Base-by-base conservation (phyloP, 2,113 vertebrate species). In the Phrynocephalus versicolor region DNA sequence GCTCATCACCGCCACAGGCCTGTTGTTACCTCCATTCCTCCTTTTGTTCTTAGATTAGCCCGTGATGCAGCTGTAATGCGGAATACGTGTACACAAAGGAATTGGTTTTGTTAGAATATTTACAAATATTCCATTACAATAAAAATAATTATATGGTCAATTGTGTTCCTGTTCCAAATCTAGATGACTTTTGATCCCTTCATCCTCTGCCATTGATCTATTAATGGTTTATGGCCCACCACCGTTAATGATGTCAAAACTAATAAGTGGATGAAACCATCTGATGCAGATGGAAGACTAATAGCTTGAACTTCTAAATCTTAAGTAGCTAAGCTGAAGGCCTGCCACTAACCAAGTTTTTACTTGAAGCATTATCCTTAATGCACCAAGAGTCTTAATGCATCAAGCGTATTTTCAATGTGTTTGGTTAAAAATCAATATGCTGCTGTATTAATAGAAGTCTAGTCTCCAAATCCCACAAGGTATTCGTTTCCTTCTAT, bases 181-280 rank as follows among this genome's bases (percentile, higher is more conserved):
- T 75, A 65, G 58, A 35, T n/a, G 27, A 16, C 74, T n/a, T 83
- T 83, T 72, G 55, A 33, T 15, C 14, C 7, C 2, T 45, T 67
- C 45, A 74, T 33, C 39, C 78, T 69, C 64, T 45, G n/a, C 60
- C 51, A 79, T 7, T 27, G 0, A 2, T 30, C 30, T 60, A 70
- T 30, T 76, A 33, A 13, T 57, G 64, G 58, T 58, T 87, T 79
- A 84, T 84, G 78, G 21, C n/a, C 30, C 81, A 86, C 35, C 2
- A 12, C 65, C 83, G 77, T 37, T 70, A n/a, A 3, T 65, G 70
- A 72, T 71, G 77, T 30, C 64, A 89, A 88, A 86, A 1, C 19
- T 30, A 60, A 58, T 79, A 58, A 85, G 69, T 23, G 51, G 35
- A 33, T 67, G 72, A 58, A 58, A 19, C 81, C 10, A 57, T 82